Conservation (phyloP, 2,113 vertebrate genomes). For the Hippoglossus stenolepis region DNA sequence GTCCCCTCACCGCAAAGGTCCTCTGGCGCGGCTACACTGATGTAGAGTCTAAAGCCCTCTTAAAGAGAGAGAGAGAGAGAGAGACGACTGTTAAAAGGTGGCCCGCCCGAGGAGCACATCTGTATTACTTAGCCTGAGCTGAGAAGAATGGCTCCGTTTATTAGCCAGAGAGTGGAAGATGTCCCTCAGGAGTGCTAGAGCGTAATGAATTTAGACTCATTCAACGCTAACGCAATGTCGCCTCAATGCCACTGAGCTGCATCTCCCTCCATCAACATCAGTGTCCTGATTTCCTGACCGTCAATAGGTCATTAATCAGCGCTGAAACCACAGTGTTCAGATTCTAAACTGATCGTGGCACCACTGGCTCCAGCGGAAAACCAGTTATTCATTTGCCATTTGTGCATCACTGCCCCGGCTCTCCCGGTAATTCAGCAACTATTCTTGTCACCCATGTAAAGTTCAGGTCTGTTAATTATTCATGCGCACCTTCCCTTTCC, state of each 20-base stretch:
- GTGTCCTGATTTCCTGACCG: slow-evolving; percentile 47
- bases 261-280: slow-evolving; percentile 55
- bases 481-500: slow-evolving; percentile 43
- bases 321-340: slow-evolving; percentile 15
- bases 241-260: slow-evolving; percentile 48
- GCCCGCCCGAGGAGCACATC: slow-evolving; percentile 57
- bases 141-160: slow-evolving; percentile 69
- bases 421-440: slow-evolving; percentile 28
- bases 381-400: slow-evolving; percentile 41
- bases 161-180: slow-evolving; percentile 69
- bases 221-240: slow-evolving; percentile 66
- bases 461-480: slow-evolving; percentile 72
- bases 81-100: slow-evolving; percentile 55
- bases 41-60: slow-evolving; percentile 67
- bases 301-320: slow-evolving; percentile 48
- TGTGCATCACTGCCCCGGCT: slow-evolving; percentile 12
- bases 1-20: slow-evolving; percentile 61
- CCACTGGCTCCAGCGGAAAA: slow-evolving; percentile 22
- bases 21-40: slow-evolving; percentile 54
- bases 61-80: neutral
- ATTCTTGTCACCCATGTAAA: slow-evolving; percentile 57
- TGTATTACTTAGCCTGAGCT: slow-evolving; percentile 75
- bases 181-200: slow-evolving; percentile 68
- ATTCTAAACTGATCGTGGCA: slow-evolving; percentile 50
- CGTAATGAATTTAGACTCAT: slow-evolving; percentile 74